Conservation (phyloP, 1,140 invertebrate species). For the Drosophila micromelanica region DNA sequence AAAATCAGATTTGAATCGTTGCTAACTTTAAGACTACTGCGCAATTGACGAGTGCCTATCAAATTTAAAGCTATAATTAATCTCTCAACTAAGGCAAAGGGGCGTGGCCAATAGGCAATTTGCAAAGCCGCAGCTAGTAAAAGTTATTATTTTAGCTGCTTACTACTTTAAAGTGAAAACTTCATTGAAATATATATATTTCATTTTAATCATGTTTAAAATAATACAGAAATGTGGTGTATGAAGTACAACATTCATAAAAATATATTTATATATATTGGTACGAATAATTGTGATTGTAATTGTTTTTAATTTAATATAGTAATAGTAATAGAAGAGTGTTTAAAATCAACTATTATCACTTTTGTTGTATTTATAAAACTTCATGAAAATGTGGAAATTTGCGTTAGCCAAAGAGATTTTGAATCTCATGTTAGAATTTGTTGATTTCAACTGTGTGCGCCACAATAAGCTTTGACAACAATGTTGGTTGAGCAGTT, state of each 20-base stretch:
- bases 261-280: no score
- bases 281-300: no score
- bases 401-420: neutral
- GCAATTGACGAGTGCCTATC: slow-evolving; percentile 29
- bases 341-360: no score
- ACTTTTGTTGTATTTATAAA: neutral
- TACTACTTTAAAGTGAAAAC: neutral
- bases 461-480: slow-evolving; percentile 4
- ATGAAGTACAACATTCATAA: no score
- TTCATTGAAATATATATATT: no score
- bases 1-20: slow-evolving; percentile 26
- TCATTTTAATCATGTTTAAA: no score
- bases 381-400: neutral
- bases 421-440: neutral
- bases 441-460: neutral
- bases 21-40: slow-evolving; percentile 1
- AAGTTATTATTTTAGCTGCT: neutral
- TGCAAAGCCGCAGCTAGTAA: neutral
- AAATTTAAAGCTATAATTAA: slow-evolving; percentile 24
- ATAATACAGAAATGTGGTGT: no score
- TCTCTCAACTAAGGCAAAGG: slow-evolving; percentile 4
- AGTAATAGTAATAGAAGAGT: no score
- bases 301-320: no score
- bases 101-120: slow-evolving; percentile 1
- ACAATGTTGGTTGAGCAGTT: slow-evolving; percentile 26